Conservation (phyloP, 1,140 invertebrate species). For the Danaus plexippus region DNA sequence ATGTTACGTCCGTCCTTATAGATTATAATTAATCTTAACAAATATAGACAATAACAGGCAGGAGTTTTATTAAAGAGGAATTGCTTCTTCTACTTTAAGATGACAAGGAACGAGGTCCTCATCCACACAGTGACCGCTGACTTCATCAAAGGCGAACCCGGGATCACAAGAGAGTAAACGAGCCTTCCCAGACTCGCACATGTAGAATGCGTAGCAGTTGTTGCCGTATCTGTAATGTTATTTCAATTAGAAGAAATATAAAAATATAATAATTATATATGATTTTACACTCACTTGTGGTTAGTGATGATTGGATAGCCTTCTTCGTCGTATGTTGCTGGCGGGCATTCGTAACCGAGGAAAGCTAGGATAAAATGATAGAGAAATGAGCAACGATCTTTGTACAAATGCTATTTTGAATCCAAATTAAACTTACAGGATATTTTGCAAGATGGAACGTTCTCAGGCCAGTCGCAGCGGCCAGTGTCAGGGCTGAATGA, state of each 20-base stretch:
- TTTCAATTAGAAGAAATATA: conserved; percentile 16
- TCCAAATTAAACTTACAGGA: too few species aligned
- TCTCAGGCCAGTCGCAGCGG: conserved; percentile 88
- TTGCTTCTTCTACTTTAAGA: too few species aligned
- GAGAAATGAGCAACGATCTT: too few species aligned
- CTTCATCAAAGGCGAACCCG: conserved; percentile 68
- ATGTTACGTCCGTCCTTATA: too few species aligned
- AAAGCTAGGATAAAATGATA: conserved; percentile 28
- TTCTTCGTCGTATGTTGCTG: conserved; percentile 20
- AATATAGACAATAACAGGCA: too few species aligned
- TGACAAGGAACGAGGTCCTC: too few species aligned
- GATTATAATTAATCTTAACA: too few species aligned
- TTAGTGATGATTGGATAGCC: conserved; percentile 28
- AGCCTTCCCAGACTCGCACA: conserved; percentile 82
- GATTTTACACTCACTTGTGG: conserved; percentile 9
- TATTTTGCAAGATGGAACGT: conserved; percentile 76
- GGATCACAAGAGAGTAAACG: conserved; percentile 79
- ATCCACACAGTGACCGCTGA: too few species aligned
- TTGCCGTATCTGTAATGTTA: conserved; percentile 53
- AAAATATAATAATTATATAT: conserved; percentile 6
- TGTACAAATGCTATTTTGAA: too few species aligned
- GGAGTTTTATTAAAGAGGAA: too few species aligned
- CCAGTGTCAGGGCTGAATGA: conserved; percentile 83
- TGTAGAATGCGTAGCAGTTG: conserved; percentile 85
- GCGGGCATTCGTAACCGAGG: conserved; percentile 37